Evolutionary conservation across 2,113 vertebrate genomes (phyloP).

Genomic region (Malurus elegans): DNA sequence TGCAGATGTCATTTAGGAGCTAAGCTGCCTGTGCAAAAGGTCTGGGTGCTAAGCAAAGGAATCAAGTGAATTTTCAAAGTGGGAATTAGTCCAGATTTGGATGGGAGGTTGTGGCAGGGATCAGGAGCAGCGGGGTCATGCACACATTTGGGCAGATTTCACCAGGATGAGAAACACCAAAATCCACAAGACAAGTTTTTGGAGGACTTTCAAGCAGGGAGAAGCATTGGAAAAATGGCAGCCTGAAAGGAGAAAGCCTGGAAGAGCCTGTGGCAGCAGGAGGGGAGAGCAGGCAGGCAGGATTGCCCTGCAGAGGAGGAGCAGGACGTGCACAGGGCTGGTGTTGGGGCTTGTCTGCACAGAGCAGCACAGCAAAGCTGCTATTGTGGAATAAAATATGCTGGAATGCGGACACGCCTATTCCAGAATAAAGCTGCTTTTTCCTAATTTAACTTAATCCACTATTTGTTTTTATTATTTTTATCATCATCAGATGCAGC

Average conservation of each 20-base stretch:
- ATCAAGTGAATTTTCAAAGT: neutral
- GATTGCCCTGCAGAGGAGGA: slow-evolving; percentile 27
- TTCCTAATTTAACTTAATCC: slow-evolving; percentile 71
- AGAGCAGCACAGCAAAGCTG: slow-evolving; percentile 41
- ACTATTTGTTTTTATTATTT: slow-evolving; percentile 73
- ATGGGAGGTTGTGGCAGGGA: neutral
- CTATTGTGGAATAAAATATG: slow-evolving; percentile 68
- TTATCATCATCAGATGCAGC: slow-evolving; percentile 67
- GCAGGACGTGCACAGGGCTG: neutral
- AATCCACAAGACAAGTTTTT: neutral
- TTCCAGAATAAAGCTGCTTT: slow-evolving; percentile 66
- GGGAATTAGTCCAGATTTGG: neutral
- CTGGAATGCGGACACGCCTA: slow-evolving; percentile 65
- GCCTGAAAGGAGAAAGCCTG: neutral
- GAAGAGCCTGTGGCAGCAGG: neutral
- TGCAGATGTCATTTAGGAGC: neutral
- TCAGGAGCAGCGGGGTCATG: neutral
- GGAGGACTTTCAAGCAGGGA: neutral
- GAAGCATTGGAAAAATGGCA: neutral
- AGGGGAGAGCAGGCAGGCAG: neutral
- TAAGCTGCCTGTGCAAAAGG: neutral
- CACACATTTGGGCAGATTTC: rapidly evolving
- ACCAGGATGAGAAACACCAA: neutral
- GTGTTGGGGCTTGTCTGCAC: slow-evolving; percentile 51
- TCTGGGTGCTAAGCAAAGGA: neutral